Base-by-base conservation (phyloP, 2,113 vertebrate species). In the Nestor notabilis region DNA sequence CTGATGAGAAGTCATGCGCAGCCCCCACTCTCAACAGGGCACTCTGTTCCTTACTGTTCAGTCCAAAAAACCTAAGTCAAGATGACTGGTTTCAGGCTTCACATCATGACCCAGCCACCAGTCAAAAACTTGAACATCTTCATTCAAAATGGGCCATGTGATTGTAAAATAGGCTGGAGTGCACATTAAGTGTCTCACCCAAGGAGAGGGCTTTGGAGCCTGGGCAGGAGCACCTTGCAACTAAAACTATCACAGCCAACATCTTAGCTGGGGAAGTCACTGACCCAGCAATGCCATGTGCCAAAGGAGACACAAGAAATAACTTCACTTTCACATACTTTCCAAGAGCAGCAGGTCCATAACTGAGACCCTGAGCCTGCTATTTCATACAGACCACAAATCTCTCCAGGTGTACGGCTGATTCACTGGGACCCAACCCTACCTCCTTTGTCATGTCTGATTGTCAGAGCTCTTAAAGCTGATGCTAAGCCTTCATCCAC, bases 341-440 rank as follows among this genome's bases (percentile, higher is more conserved):
- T 24, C 41, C 23, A 78, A 71, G 17, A 87, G 19, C 28, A 83
- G 55, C 31, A 75, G 46, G 25, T 6, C 43, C 16, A 12, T 31
- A 78, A 46, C 24, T 17, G 37, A 39, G 50, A 44, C 58, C 14
- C 1, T 8, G 69, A 47, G 15, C 31, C 43, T 63, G 7, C 23
- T 39, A 11, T 5, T 71, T 71, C 23, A 49, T 31, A 33, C 10
- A 14, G 20, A 66, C 37, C 23, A 29, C 33, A 83, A 43, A 71
- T 13, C 6, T n/a, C 20, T 47, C 56, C 33, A 55, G 17, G 23
- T 3, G 2, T 29, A 31, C 0, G 0, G 24, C 16, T 70, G 33
- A 47, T 17, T 33, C 44, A 33, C 3, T 43, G 41, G 37, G 39
- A 80, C 27, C 16, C 35, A 37, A 52, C 44, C 17, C 20, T 37